Base-by-base conservation (phyloP, 2,797 vertebrate genomes). In the Dermochelys coriacea region DNA sequence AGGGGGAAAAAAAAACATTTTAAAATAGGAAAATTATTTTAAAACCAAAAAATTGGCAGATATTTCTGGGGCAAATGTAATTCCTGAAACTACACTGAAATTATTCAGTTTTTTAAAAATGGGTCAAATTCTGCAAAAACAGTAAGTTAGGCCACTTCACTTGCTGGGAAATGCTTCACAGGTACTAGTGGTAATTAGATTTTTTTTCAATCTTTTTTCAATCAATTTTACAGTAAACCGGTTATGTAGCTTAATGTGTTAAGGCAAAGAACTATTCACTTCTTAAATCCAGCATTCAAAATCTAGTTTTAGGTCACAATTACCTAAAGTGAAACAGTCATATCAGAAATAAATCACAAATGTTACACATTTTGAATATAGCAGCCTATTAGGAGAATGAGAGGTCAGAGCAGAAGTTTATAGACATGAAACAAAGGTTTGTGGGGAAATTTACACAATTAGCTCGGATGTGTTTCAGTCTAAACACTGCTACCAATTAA, bases 371-470 rank as follows among this genome's bases (percentile, higher is more conserved):
- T 61, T 34, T 34, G 59, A 61, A 61, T 29, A 61, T 34, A 61
- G 27, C 11, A 29, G 29, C 59, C 59, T 61, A 16, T 61, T 61
- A 15, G 29, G 12, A 34, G 29, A 61, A 34, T 55, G 7, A 85
- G 2, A 59, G 34, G 23, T 59, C 79, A 85, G 52, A 92, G 49
- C 29, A 74, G 29, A 92, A 89, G 57, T 57, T 9, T 59, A 59
- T 6, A 31, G 12, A 59, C 57, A 59, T 31, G 57, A 59, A 31
- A 31, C 57, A 59, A 45, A 25, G 41, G 23, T 71, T 14, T 75
- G 78, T 19, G 8, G 89, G 85, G 88, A 88, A 92, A 91, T 23
- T 88, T 92, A 2, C 64, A 80, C 1, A 74, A 80, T 19, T 87
- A 82, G 78, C 47, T 93, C 74, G 61, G 31, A 61, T 64, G 25